Conservation (phyloP, 1,140 invertebrate genomes). For the Papilio aristodemus region DNA sequence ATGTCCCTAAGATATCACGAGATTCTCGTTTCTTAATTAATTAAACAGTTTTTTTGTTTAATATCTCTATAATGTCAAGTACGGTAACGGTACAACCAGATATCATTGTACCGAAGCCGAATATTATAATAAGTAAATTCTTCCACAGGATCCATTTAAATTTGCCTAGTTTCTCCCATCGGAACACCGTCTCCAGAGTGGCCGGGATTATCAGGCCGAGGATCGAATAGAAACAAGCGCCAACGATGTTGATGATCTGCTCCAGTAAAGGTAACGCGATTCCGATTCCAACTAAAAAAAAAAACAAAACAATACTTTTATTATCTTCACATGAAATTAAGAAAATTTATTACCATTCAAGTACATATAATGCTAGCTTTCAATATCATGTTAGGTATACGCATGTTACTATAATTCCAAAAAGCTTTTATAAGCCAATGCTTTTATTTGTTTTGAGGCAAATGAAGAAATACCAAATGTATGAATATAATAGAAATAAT, state of each 20-base stretch:
- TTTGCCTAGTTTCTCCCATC: slow-evolving; percentile 83
- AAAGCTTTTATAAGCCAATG: no score
- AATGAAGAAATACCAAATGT: no score
- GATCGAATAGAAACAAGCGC: slow-evolving; percentile 91
- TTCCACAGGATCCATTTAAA: slow-evolving; percentile 86
- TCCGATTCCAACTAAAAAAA: slow-evolving; percentile 85
- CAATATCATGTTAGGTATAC: no score
- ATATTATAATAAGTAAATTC: slow-evolving; percentile 82
- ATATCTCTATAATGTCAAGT: slow-evolving; percentile 64
- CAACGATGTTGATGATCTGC: slow-evolving; percentile 93
- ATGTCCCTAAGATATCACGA: neutral
- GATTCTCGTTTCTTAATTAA: slow-evolving; percentile 2
- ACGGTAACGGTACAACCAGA: slow-evolving; percentile 81
- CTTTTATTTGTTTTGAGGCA: no score
- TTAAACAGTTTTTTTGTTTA: slow-evolving; percentile 54
- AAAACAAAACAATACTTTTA: neutral
- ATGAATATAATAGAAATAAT: no score
- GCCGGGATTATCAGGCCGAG: slow-evolving; percentile 93
- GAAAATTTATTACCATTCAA: no score
- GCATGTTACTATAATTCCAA: no score
- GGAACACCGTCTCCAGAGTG: slow-evolving; percentile 88
- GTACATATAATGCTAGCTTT: no score
- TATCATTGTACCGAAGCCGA: slow-evolving; percentile 83
- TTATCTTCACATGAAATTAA: no score
- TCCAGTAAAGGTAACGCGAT: slow-evolving; percentile 89